Base-by-base conservation (phyloP, 2,888 invertebrate species). In the Drosophila picticornis region DNA sequence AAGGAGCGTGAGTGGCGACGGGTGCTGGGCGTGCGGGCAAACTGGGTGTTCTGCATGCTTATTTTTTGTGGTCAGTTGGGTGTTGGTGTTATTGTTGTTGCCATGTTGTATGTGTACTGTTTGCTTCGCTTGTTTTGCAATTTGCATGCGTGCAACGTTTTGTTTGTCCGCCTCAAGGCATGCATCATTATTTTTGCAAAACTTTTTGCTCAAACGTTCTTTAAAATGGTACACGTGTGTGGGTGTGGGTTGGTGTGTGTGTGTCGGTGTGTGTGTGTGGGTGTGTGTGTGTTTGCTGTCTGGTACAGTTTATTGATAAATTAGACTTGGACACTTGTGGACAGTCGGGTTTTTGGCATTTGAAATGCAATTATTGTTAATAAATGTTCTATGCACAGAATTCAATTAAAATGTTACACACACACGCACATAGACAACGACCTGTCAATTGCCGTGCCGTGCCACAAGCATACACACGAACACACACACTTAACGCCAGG, bases 171-270 rank as follows among this genome's bases (percentile, higher is more conserved):
- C 90, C 85, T 72, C 68, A 78, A 83, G 90, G 75, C 78, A 82
- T 85, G 90, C 89, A 84, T 83, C 88, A 90, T 90, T 90, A 90
- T 90, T 88, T 88, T 90, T 90, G 80, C 83, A 87, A 25, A 84
- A 89, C 82, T 89, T 90, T 87, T 82, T 74, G 74, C 79, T 73
- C 70, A 63, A 80, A 77, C 58, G 56, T 48, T 27, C 67, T 48
- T 68, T 48, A 68, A 68, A 68, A 53, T 34, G 56, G 48, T 27
- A 56, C 50, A 40, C 61, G 25, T 55, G 38, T 46, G 16, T 46
- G 27, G 3, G 19, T 25, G 22, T 53, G 32, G 16, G 32, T n/a
- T n/a, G n/a, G n/a, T n/a, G n/a, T n/a, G n/a, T n/a, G n/a, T n/a
- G n/a, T 22, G 5, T 34, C 27, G 38, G 34, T 46, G 13, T 25